Base-by-base conservation (phyloP, 2,113 vertebrate genomes). In the Forbesichthys agassizii region DNA sequence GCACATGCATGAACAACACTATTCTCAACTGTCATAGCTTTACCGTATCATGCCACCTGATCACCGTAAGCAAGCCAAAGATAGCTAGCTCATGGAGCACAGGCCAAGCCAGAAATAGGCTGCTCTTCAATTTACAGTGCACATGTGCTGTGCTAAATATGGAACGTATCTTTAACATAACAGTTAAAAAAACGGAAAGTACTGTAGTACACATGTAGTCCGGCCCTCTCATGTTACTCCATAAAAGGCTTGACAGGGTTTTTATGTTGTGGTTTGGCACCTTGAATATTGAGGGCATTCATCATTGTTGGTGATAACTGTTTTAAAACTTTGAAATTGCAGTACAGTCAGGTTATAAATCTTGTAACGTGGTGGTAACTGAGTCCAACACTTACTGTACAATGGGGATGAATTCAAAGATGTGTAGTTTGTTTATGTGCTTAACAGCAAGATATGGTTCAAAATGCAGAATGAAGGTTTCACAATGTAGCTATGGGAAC, bases 61-160 rank as follows among this genome's bases (percentile, higher is more conserved):
- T 64, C 10, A 27, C 51, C 49, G 63, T 56, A 57, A 61, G 65
- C 53, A 78, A 61, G 60, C 64, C 0, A 3, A 57, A 61, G 65
- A 49, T 80, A 61, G 60, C 64, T 0, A 3, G 58, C 33, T 36
- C 33, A 33, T 75, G 48, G 80, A 82, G 75, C 75, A 80, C 61
- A 33, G 75, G 77, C 73, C 62, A 12, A 79, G 65, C 62, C 80
- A 81, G 66, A 69, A 88, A 90, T 89, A 90, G 86, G 76, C 48
- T 1, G 14, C 27, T 59, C 67, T 66, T 68, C 63, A 77, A 69
- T 79, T 78, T 66, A 52, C 67, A 27, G 61, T 18, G 33, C 79
- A 73, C 80, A 77, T 85, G 82, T 87, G 85, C 77, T 74, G 69
- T 59, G 79, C 79, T 88, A 88, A 86, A 88, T 82, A 73, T 71